phyloP scores from a whole-genome alignment of 2,113 vertebrate species.

The Serinus canaria region DNA sequence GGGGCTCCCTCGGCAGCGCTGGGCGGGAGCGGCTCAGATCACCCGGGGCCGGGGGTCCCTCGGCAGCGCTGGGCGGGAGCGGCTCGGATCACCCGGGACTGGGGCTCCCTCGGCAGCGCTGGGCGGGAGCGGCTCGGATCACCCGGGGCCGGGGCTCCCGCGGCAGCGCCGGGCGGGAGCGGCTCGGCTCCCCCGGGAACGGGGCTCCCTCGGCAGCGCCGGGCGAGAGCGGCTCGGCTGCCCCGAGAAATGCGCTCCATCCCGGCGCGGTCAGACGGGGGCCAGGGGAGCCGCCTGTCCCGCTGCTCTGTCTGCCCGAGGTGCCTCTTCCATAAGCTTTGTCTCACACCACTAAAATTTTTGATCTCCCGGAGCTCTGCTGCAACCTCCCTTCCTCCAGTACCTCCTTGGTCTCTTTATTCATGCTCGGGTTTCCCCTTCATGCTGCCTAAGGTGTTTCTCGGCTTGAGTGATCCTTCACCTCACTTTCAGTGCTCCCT shows the following conservation, averaged over 20 bases:
- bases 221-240: background rate
- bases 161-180: fast-evolving
- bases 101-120: too few species aligned
- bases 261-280: too few species aligned
- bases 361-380: background rate
- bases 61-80: too few species aligned
- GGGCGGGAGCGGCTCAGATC: background rate
- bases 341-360: background rate
- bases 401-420: background rate
- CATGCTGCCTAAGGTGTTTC: background rate
- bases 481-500: background rate
- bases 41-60: fast-evolving
- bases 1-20: too few species aligned
- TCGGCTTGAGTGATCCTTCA: background rate
- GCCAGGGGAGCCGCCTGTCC: background rate
- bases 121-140: too few species aligned
- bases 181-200: fast-evolving
- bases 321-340: fast-evolving
- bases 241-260: fast-evolving
- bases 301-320: fast-evolving
- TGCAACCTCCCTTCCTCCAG: background rate
- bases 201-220: too few species aligned
- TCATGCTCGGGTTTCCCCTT: background rate
- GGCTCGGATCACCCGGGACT: too few species aligned
- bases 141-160: background rate